Evolutionary conservation across 2,113 vertebrate genomes (phyloP).

Genomic region (Ictalurus furcatus): DNA sequence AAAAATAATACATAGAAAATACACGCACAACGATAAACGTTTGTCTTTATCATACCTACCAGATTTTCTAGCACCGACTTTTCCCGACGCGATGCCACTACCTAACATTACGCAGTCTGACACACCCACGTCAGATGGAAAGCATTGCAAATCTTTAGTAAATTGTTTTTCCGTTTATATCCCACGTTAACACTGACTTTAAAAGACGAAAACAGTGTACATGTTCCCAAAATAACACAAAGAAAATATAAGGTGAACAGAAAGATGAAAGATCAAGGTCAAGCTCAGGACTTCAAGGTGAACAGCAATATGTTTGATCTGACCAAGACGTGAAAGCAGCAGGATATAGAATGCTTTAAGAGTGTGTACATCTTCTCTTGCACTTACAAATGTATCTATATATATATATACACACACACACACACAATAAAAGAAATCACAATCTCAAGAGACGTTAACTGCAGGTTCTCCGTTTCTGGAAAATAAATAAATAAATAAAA

Average conservation of each 20-base stretch:
- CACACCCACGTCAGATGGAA: neutral
- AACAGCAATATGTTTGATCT: conserved; percentile 19
- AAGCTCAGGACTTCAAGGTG: conserved; percentile 11
- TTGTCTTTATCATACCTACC: neutral
- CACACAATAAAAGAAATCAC: neutral
- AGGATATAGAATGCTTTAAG: neutral
- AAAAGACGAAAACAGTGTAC: neutral
- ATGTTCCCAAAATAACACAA: neutral
- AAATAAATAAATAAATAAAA: neutral
- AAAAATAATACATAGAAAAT: neutral
- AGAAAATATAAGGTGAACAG: neutral
- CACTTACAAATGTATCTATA: neutral
- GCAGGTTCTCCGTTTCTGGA: conserved; percentile 18
- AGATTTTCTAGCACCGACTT: neutral
- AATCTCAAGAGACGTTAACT: conserved; percentile 23
- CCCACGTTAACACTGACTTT: neutral
- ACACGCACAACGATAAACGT: neutral
- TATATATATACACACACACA: neutral
- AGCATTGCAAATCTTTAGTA: neutral
- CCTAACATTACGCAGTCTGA: neutral
- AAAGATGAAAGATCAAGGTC: neutral
- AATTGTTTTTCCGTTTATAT: neutral
- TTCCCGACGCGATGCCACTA: neutral
- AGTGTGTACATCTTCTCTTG: neutral
- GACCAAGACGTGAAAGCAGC: neutral